Evolutionary conservation across 1,140 invertebrate genomes (phyloP).

Genomic region (Aphelenchoides besseyi): DNA sequence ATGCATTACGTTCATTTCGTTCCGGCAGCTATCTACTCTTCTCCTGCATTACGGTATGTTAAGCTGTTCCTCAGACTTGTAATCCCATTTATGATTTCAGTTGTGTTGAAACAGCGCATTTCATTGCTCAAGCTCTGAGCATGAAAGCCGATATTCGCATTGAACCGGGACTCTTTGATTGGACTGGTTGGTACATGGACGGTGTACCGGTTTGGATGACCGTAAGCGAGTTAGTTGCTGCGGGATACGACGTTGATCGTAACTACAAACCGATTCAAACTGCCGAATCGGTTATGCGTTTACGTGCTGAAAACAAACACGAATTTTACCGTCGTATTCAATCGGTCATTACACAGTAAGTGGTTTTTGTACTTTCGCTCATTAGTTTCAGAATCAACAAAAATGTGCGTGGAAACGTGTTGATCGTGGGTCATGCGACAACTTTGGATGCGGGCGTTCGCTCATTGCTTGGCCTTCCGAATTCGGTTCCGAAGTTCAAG

Average conservation of each 20-base stretch:
- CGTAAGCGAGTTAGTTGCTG: slow-evolving; percentile 7
- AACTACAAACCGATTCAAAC: slow-evolving; percentile 18
- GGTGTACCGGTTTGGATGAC: slow-evolving; percentile 8
- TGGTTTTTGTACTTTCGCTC: slow-evolving; percentile 1
- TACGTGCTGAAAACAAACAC: slow-evolving; percentile 19
- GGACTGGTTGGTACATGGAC: slow-evolving; percentile 21
- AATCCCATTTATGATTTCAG: slow-evolving; percentile 4
- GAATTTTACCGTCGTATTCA: slow-evolving; percentile 21
- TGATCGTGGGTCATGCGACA: slow-evolving; percentile 26
- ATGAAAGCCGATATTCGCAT: slow-evolving; percentile 14
- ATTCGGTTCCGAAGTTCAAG: slow-evolving; percentile 7
- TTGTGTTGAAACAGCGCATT: slow-evolving; percentile 25
- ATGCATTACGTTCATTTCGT: neutral
- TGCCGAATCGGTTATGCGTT: neutral
- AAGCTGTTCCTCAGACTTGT: neutral
- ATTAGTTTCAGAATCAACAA: neutral
- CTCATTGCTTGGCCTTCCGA: slow-evolving; percentile 14
- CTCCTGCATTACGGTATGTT: slow-evolving; percentile 17
- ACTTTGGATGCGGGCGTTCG: slow-evolving; percentile 25
- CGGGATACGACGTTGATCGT: neutral
- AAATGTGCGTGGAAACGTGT: neutral
- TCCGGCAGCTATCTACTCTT: slow-evolving; percentile 11
- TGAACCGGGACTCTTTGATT: slow-evolving; percentile 30
- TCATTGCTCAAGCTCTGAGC: neutral
- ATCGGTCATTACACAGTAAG: slow-evolving; percentile 15